Base-by-base conservation (phyloP, 2,888 invertebrate species). In the Hydraecia micacea region DNA sequence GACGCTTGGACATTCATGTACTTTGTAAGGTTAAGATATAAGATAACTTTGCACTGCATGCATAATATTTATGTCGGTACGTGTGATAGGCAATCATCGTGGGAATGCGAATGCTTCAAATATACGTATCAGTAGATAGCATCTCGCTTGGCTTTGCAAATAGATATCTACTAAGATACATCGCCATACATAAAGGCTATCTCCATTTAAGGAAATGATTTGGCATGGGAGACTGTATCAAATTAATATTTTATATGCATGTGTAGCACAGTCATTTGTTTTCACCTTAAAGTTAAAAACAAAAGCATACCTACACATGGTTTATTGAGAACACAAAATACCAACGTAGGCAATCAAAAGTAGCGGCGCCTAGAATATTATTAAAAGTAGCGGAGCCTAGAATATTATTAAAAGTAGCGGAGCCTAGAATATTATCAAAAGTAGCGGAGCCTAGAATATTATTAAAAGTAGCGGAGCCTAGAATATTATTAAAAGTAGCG, bases 81-180 rank as follows among this genome's bases (percentile, higher is more conserved):
- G 42, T 63, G 52, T 81, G 73, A 81, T 80, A 77, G 68, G 58
- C 75, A 80, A 84, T 87, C 78, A 79, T 81, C 79, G 78, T 72
- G 75, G 77, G 87, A 81, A 81, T 79, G 73, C 73, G 81, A 78
- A 81, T 79, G 73, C 68, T 76, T 42, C 68, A 60, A 42, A 85
- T 74, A 83, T 78, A 76, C 46, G 63, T 72, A 80, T 75, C 76
- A 66, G 77, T 71, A 69, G 80, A 87, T 75, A 85, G 63, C 77
- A 87, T 87, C 86, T 87, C 76, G 63, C 73, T 71, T 73, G 63
- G 49, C 42, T 81, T 67, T 74, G 62, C 46, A 71, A 58, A 62
- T 73, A 75, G 36, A 84, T 67, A n/a, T n/a, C n/a, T n/a, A 75
- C 62, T 55, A 46, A 75, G 25, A 75, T 62, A 85, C 46, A 77